A percentile compares a stretch with the other conserved stretches of the same genome.
Evolutionary conservation across 2,797 vertebrate species (phyloP).

Genomic region (Prunella strophiata): DNA sequence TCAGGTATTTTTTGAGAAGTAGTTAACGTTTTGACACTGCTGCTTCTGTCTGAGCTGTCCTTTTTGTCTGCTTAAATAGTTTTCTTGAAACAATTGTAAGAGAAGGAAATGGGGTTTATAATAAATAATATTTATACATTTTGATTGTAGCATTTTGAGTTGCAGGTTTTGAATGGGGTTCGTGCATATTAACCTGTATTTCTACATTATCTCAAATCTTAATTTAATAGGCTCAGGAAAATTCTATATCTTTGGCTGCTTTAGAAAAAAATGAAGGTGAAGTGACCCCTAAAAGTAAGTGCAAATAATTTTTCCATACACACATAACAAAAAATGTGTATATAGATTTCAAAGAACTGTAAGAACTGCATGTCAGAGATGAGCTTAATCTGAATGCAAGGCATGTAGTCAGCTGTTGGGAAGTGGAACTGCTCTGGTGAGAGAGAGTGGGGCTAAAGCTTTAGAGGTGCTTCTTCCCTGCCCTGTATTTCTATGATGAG

Average conservation of each 20-base stretch:
- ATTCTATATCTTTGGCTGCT: conserved; percentile 81
- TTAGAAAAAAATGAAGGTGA: conserved; percentile 79
- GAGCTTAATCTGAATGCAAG: background rate
- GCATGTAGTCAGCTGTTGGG: accelerated
- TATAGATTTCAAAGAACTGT: background rate
- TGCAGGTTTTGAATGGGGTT: background rate
- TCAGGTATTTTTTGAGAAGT: background rate
- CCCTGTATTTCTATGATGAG: background rate
- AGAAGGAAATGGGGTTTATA: background rate
- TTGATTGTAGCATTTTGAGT: background rate
- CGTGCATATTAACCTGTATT: background rate
- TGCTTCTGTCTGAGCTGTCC: background rate
- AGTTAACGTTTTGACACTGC: background rate
- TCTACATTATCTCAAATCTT: conserved; percentile 22
- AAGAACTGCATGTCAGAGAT: background rate
- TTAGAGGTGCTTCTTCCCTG: background rate
- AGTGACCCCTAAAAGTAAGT: conserved; percentile 79
- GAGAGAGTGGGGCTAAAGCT: background rate
- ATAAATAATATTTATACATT: background rate
- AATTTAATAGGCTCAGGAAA: conserved; percentile 77
- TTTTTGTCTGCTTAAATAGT: background rate
- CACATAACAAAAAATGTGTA: background rate
- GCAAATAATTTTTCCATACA: background rate
- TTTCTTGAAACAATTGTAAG: background rate
- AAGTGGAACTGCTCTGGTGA: background rate